phyloP scores from a whole-genome alignment of 2,888 invertebrate genomes.

The Vandiemenella viatica region DNA sequence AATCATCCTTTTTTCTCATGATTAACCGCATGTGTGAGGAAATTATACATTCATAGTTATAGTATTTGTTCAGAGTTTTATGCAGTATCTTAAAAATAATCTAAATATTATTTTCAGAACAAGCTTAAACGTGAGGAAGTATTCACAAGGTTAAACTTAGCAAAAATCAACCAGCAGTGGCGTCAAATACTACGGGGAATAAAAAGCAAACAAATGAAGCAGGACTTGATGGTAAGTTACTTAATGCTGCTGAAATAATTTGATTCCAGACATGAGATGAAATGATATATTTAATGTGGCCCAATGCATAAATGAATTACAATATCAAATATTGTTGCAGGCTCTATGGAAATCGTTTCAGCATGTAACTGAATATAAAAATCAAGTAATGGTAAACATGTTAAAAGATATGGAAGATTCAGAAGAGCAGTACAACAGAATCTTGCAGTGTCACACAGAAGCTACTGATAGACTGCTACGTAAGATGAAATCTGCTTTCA shows the following conservation, averaged over 20 bases:
- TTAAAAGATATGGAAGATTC: constrained; percentile 50
- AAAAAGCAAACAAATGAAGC: constrained; percentile 58
- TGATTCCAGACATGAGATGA: no score
- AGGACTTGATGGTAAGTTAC: constrained; percentile 45
- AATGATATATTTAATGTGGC: no score
- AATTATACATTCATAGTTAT: no score
- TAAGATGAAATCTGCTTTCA: no score
- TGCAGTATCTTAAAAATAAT: background rate
- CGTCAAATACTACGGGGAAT: constrained; percentile 56
- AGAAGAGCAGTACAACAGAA: constrained; percentile 55
- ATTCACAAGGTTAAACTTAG: constrained; percentile 59
- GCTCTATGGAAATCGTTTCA: constrained; percentile 44
- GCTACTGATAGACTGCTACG: constrained; percentile 52
- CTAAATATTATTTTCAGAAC: constrained; percentile 47
- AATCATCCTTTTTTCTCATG: no score
- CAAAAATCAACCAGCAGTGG: constrained; percentile 78
- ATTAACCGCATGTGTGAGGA: no score
- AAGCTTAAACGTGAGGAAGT: constrained; percentile 70
- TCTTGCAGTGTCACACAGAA: constrained; percentile 57
- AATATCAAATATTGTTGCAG: constrained; percentile 27
- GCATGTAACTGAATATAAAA: constrained; percentile 48
- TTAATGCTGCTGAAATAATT: background rate
- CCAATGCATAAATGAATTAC: no score
- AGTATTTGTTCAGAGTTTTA: no score
- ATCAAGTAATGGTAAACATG: constrained; percentile 46